Percentiles rank a stretch among this genome's conserved stretches.
phyloP scores from a whole-genome alignment of 2,797 vertebrate species.

The Lepilemur septentrionalis region DNA sequence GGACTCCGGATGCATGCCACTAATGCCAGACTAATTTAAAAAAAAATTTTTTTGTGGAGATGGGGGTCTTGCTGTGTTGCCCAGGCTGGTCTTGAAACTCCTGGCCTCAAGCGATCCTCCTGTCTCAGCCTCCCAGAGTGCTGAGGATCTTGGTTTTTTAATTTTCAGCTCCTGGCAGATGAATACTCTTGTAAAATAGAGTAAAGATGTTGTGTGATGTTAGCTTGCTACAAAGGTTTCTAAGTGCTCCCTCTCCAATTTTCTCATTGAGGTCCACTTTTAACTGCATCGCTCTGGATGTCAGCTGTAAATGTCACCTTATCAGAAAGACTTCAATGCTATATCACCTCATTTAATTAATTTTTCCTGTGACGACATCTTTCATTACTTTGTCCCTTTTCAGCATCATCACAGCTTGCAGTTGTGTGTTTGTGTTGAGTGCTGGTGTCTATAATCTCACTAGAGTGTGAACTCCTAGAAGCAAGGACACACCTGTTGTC shows the following conservation, averaged over 20 bases:
- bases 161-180: no score
- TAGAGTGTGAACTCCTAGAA: not conserved
- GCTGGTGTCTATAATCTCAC: not conserved
- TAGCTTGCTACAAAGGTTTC: not conserved
- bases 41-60: not conserved
- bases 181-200: accelerated
- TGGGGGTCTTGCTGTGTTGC: not conserved
- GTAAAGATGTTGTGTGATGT: no score
- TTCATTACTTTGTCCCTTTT: not conserved
- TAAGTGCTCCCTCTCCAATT: not conserved
- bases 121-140: not conserved
- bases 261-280: not conserved
- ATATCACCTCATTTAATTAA: no score
- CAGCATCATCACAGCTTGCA: not conserved
- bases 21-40: not conserved
- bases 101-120: not conserved
- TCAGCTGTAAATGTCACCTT: not conserved
- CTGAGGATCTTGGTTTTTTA: not conserved
- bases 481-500: no score
- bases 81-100: not conserved
- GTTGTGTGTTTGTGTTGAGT: not conserved
- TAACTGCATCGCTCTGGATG: not conserved
- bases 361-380: no score
- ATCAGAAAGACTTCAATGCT: not conserved
- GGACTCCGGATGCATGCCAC: not conserved